These are phyloP conservation scores for Sebastiscus albofasciatus DNA, from an alignment of 2,797 vertebrate species.

Conservation along the genomic window DNA sequence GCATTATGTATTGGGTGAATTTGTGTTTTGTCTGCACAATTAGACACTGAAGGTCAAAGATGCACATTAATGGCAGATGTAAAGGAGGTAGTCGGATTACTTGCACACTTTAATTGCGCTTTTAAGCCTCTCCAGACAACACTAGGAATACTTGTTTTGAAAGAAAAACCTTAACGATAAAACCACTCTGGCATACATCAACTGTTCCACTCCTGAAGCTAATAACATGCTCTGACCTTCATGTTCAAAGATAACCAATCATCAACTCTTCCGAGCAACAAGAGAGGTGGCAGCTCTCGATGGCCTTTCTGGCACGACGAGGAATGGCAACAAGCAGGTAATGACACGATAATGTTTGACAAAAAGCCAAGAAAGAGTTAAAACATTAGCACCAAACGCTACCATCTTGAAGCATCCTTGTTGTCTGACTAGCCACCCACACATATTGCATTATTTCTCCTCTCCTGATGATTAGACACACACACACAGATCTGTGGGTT, in stretches of 20 bases:
- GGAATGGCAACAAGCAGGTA: background rate
- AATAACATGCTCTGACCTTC: background rate
- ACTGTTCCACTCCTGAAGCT: background rate
- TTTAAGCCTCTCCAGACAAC: slow-evolving; percentile 35
- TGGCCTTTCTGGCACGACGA: background rate
- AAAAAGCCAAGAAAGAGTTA: background rate
- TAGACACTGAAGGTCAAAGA: background rate
- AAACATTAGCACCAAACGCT: background rate
- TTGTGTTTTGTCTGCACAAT: background rate
- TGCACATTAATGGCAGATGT: background rate
- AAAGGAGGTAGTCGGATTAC: background rate
- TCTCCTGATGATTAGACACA: background rate
- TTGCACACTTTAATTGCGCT: background rate
- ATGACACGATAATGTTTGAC: background rate
- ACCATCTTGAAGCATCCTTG: background rate
- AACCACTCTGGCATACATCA: background rate
- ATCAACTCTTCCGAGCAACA: background rate
- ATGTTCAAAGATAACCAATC: background rate
- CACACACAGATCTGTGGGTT: background rate
- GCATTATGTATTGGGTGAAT: background rate
- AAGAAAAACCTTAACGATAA: background rate
- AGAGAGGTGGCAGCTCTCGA: background rate
- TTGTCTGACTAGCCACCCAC: background rate
- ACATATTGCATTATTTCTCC: background rate
- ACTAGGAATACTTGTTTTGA: background rate